Conservation (phyloP, 2,797 vertebrate species). For the Mormyrops attenuatus region DNA sequence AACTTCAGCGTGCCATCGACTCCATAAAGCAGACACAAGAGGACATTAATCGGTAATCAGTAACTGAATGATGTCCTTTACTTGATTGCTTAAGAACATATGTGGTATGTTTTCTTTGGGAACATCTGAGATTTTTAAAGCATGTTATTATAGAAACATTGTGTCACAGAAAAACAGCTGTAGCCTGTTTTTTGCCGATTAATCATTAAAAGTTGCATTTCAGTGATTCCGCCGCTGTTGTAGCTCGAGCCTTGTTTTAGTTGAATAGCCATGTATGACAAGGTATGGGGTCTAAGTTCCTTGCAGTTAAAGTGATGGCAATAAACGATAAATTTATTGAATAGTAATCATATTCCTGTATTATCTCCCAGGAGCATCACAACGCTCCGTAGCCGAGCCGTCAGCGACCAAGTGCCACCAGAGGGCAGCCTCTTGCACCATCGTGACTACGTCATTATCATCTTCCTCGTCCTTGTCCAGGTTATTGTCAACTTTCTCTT, state of each 20-base stretch:
- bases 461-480: slow-evolving; percentile 83
- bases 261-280: neutral
- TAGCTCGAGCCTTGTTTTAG: neutral
- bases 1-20: slow-evolving; percentile 93
- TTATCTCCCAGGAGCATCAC: slow-evolving; percentile 70
- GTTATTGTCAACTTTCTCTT: slow-evolving; percentile 87
- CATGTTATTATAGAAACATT: neutral
- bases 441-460: slow-evolving; percentile 83
- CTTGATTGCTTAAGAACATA: neutral
- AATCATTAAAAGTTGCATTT: neutral
- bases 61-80: neutral
- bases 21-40: slow-evolving; percentile 90
- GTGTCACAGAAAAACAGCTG: neutral
- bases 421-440: slow-evolving; percentile 82
- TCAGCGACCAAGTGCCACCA: slow-evolving; percentile 49
- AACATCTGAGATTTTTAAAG: neutral
- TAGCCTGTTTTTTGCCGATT: neutral
- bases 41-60: slow-evolving; percentile 85
- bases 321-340: neutral
- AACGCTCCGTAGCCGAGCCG: slow-evolving; percentile 73
- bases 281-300: neutral
- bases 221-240: neutral
- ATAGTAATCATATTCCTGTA: neutral
- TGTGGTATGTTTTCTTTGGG: neutral
- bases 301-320: neutral